Evolutionary conservation across 2,888 invertebrate genomes (phyloP).

Genomic region (Protophormia terraenovae): DNA sequence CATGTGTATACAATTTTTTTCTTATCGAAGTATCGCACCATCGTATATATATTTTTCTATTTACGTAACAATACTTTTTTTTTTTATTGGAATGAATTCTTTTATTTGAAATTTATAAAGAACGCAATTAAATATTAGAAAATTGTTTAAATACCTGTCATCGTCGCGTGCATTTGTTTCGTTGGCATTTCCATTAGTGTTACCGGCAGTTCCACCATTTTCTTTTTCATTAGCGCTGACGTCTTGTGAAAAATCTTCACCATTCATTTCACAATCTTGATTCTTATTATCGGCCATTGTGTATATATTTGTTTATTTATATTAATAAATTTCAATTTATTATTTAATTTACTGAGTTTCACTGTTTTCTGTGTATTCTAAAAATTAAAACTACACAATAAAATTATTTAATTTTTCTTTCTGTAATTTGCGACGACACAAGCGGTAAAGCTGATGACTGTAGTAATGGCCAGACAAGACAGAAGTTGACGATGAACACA

Average conservation of each 20-base stretch:
- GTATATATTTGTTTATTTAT: conserved; percentile 24
- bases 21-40: conserved; percentile 9
- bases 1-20: conserved; percentile 50
- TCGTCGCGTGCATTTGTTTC: conserved; percentile 85
- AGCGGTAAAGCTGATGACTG: conserved; percentile 77
- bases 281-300: conserved; percentile 83
- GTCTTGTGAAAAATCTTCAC: conserved; percentile 91
- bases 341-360: conserved; percentile 50
- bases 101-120: conserved; percentile 10
- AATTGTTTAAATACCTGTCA: conserved; percentile 85
- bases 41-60: background rate
- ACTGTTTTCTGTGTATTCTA: conserved; percentile 66
- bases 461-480: conserved; percentile 80
- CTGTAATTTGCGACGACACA: conserved; percentile 59
- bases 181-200: conserved; percentile 76
- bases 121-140: conserved; percentile 27
- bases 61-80: conserved; percentile 62
- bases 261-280: conserved; percentile 87
- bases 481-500: conserved; percentile 69
- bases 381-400: conserved; percentile 61
- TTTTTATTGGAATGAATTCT: conserved; percentile 9
- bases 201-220: conserved; percentile 84
- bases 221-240: conserved; percentile 84
- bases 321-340: conserved; percentile 37
- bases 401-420: conserved; percentile 49